phyloP scores from a whole-genome alignment of 35 echinoderm and acorn worm species.

The Heliocidaris erythrogramma region DNA sequence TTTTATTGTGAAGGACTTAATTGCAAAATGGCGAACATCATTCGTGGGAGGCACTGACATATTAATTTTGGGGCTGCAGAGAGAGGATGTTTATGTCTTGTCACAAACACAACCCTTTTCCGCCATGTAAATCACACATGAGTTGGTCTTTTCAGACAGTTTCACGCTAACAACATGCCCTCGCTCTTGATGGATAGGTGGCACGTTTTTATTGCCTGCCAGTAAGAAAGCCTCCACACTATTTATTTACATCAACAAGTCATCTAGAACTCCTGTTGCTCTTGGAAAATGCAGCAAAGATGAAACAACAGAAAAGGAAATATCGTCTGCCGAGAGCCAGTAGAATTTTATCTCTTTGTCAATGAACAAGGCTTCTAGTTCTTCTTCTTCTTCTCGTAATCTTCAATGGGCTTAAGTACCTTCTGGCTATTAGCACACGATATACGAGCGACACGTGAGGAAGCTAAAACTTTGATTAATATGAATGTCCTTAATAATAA shows the following conservation, averaged over 20 bases:
- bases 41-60: background rate
- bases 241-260: constrained; percentile 13
- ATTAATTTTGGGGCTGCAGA: background rate
- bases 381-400: too few relatives aligned
- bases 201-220: constrained; percentile 8
- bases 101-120: background rate
- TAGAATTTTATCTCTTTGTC: too few relatives aligned
- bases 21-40: background rate
- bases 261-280: constrained; percentile 1
- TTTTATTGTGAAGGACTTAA: background rate
- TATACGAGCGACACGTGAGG: too few relatives aligned
- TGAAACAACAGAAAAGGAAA: background rate
- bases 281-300: background rate
- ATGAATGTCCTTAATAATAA: too few relatives aligned
- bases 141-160: constrained; percentile 2
- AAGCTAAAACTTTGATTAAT: too few relatives aligned
- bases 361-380: too few relatives aligned
- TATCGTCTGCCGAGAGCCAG: too few relatives aligned
- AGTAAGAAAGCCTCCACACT: background rate
- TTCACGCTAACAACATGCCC: background rate
- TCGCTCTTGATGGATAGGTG: background rate
- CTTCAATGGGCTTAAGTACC: too few relatives aligned
- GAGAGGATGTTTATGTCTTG: background rate
- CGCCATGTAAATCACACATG: background rate
- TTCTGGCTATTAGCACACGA: too few relatives aligned